Conservation (phyloP, 2,113 vertebrate genomes). For the Oncorhynchus kisutch region DNA sequence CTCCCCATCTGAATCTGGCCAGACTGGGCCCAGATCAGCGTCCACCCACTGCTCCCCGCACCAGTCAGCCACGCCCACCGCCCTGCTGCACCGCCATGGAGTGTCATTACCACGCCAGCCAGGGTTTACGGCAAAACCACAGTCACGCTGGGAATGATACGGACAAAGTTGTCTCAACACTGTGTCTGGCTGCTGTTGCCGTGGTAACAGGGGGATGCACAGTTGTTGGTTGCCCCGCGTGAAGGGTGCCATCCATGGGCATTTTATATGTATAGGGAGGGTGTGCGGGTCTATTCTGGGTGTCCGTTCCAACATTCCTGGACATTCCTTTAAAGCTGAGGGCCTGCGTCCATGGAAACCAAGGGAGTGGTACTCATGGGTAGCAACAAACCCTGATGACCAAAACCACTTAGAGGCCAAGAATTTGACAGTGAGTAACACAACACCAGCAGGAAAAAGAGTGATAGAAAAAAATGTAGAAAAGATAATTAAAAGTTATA, state of each 20-base stretch:
- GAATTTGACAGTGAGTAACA: constrained; percentile 37
- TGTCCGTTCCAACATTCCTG: constrained; percentile 32
- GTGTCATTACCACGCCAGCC: constrained; percentile 46
- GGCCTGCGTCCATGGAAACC: constrained; percentile 52
- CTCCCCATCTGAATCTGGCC: constrained; percentile 55
- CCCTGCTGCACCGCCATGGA: background rate
- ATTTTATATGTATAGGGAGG: constrained; percentile 37
- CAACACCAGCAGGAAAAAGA: background rate
- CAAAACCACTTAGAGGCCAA: constrained; percentile 54
- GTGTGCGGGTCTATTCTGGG: constrained; percentile 34
- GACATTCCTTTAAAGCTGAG: constrained; percentile 36
- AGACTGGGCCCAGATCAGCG: constrained; percentile 53
- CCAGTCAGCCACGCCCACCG: constrained; percentile 53
- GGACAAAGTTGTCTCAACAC: constrained; percentile 48
- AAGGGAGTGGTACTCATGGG: constrained; percentile 37
- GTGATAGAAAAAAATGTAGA: background rate
- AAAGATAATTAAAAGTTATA: too few relatives aligned
- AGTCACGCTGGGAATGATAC: constrained; percentile 61
- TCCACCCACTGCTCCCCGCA: constrained; percentile 19
- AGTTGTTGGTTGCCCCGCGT: constrained; percentile 11
- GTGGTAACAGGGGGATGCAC: constrained; percentile 43
- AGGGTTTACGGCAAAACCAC: constrained; percentile 55
- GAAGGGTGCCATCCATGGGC: constrained; percentile 38
- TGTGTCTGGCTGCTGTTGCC: constrained; percentile 55
- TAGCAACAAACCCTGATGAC: constrained; percentile 29